phyloP scores from a whole-genome alignment of 2,797 vertebrate species.

The Smutsia temminckii region DNA sequence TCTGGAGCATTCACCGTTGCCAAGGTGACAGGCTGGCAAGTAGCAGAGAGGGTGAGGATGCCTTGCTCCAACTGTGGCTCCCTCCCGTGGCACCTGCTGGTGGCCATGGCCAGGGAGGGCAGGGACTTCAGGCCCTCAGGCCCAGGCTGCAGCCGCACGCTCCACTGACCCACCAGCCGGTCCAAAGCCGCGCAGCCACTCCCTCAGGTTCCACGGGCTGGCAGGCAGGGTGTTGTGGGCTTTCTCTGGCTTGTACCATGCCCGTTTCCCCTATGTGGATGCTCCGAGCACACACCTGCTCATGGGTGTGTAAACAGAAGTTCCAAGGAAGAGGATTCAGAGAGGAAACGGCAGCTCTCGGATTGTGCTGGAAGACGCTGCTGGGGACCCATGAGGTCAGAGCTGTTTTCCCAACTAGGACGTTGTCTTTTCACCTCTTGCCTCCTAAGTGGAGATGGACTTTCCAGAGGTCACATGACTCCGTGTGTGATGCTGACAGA shows the following conservation, averaged over 20 bases:
- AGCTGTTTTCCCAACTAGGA: neutral
- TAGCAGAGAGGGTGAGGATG: neutral
- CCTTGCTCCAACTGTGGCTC: neutral
- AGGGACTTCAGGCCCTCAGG: too few relatives aligned
- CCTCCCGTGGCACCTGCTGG: neutral
- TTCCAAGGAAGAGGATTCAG: neutral
- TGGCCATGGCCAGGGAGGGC: neutral
- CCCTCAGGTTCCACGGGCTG: neutral
- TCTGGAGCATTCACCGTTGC: neutral
- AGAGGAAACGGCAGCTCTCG: neutral
- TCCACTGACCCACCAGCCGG: accelerated
- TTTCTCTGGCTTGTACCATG: too few relatives aligned
- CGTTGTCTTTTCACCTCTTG: neutral
- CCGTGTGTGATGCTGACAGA: accelerated
- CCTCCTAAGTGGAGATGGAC: neutral
- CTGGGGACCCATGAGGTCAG: neutral
- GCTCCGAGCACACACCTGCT: accelerated
- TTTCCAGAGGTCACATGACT: neutral
- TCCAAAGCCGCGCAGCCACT: accelerated
- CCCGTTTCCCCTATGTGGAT: accelerated
- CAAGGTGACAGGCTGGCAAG: neutral
- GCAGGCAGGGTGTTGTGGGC: accelerated
- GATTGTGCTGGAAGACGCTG: neutral
- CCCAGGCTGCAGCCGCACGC: neutral
- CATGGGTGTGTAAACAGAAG: neutral